Evolutionary conservation across 1,140 invertebrate genomes (phyloP).

Genomic region (Chironomus tepperi): DNA sequence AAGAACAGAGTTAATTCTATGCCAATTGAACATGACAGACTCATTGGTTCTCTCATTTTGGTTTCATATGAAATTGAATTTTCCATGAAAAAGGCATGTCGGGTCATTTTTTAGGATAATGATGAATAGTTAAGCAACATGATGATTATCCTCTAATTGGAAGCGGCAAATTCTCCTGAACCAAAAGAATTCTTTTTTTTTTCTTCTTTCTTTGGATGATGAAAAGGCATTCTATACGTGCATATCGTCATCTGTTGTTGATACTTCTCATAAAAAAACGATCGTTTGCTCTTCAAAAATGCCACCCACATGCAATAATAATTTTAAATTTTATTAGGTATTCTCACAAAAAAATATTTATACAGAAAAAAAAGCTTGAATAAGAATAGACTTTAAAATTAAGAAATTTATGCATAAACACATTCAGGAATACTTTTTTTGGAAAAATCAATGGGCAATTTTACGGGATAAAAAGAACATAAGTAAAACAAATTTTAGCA

Average conservation of each 20-base stretch:
- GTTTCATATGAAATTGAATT: background rate
- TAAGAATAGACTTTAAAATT: constrained; percentile 10
- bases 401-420: constrained; percentile 9
- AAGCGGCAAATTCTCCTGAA: background rate
- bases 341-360: background rate
- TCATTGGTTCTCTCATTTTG: no score
- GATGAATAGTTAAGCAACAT: background rate
- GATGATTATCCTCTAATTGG: background rate
- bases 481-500: constrained; percentile 2
- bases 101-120: constrained; percentile 6
- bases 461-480: background rate
- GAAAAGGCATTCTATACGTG: background rate
- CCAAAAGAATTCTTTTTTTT: no score
- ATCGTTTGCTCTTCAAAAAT: background rate
- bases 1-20: background rate
- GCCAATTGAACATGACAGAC: no score
- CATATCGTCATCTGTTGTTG: background rate
- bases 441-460: constrained; percentile 8
- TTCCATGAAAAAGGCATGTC: background rate
- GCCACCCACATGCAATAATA: constrained; percentile 6
- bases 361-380: background rate
- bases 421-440: background rate
- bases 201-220: background rate
- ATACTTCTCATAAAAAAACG: background rate
- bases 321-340: constrained; percentile 15